Conservation (phyloP, 1,140 invertebrate genomes). For the Trichoplusia ni region DNA sequence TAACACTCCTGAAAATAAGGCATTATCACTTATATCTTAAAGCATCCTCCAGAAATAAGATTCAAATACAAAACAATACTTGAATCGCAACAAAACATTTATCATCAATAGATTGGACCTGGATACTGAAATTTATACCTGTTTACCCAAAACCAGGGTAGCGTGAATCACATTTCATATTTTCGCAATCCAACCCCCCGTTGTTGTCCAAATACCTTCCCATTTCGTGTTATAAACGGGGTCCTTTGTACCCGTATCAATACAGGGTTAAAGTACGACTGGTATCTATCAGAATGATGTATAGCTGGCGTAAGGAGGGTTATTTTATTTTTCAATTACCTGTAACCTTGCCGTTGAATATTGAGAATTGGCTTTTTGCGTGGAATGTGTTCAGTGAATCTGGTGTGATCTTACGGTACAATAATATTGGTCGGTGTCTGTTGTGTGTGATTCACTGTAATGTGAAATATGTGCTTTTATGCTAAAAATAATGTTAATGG, state of each 20-base stretch:
- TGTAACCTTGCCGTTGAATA: neutral
- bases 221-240: slow-evolving; percentile 26
- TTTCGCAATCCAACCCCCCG: slow-evolving; percentile 2
- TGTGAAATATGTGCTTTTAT: no score
- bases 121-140: neutral
- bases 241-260: slow-evolving; percentile 27
- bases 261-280: slow-evolving; percentile 27
- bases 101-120: slow-evolving; percentile 4
- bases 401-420: no score
- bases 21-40: no score
- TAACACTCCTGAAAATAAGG: no score
- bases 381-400: no score
- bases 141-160: neutral
- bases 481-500: no score
- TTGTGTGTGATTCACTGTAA: no score
- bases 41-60: no score
- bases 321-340: slow-evolving; percentile 17
- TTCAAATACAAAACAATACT: neutral
- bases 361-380: no score
- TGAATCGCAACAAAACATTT: slow-evolving; percentile 3
- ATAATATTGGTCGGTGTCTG: no score
- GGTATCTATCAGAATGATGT: slow-evolving; percentile 25
- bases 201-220: slow-evolving; percentile 23
- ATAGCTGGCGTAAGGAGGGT: neutral
- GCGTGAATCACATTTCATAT: slow-evolving; percentile 9